Evolutionary conservation across 2,888 invertebrate genomes (phyloP), one percentile per base, ranked within the genome.

Genomic region (Lithodes maja): DNA sequence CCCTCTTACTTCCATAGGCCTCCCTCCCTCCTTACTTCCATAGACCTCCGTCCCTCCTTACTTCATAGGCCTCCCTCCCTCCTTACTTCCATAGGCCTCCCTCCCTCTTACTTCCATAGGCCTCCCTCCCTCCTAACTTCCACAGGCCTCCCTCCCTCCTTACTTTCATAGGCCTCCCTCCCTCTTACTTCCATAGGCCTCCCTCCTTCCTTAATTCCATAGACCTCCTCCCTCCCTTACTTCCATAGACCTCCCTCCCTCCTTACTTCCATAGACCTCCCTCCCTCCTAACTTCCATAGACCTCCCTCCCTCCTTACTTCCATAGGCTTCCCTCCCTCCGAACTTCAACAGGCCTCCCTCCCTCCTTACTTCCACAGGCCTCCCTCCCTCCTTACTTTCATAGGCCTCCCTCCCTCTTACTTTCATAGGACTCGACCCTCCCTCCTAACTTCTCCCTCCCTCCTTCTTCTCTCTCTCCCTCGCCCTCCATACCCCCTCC

Each of bases 341-440:
- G 7, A 7, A 3, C n/a, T n/a, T 71, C 71, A 3, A 9, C 17
- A 15, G 3, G 17, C 71, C n/a, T 71, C n/a, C 71, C 71, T n/a
- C n/a, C 71, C n/a, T 3, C 3, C 71, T 12, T 71, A 2, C 71
- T 71, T 2, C 71, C 9, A 12, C n/a, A n/a, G n/a, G 5, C n/a
- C n/a, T 71, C 71, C 71, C n/a, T n/a, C 71, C 71, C 71, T 71
- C 71, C 17, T n/a, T n/a, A 12, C n/a, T 71, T 71, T n/a, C 61
- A 61, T 33, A 33, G 33, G 33, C 33, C 33, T 33, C 61, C 61
- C 61, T 61, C 12, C 61, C 12, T 12, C 61, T 61, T 61, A 61
- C 5, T 61, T 61, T 12, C 61, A 33, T 33, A 33, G 33, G 0
- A 33, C 33, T 33, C 61, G 12, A 61, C 61, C n/a, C 71, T 71